Conservation (phyloP, 2,888 invertebrate species). For the Iphiclides podalirius region DNA sequence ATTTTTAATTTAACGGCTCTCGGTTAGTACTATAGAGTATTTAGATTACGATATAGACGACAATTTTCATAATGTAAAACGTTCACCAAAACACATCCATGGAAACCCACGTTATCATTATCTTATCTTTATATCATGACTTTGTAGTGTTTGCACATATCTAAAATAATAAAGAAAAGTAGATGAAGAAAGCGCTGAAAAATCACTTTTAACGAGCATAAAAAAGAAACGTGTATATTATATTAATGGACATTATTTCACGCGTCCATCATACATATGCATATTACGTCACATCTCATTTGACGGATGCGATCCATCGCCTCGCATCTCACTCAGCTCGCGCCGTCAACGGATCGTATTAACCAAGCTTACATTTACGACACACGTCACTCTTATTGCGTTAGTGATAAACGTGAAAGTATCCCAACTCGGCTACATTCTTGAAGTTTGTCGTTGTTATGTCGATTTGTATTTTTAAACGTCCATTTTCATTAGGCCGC, state of each 20-base stretch:
- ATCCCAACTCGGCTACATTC: background rate
- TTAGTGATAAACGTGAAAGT: conserved; percentile 10
- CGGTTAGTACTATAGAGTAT: too few relatives aligned
- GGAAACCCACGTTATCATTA: too few relatives aligned
- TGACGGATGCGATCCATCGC: conserved; percentile 28
- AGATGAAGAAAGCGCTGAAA: too few relatives aligned
- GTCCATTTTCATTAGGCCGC: conserved; percentile 26
- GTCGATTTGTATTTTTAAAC: conserved; percentile 27
- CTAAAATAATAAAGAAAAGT: too few relatives aligned
- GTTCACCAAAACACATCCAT: too few relatives aligned
- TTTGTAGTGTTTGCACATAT: too few relatives aligned
- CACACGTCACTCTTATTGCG: conserved; percentile 5
- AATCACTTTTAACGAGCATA: too few relatives aligned
- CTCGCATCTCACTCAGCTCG: conserved; percentile 24
- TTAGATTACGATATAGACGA: too few relatives aligned
- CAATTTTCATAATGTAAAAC: too few relatives aligned
- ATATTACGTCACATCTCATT: conserved; percentile 17
- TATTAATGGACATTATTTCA: conserved; percentile 11
- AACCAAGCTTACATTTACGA: conserved; percentile 16
- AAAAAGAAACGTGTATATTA: background rate
- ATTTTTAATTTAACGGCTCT: too few relatives aligned
- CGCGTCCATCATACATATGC: conserved; percentile 1
- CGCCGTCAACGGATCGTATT: conserved; percentile 24
- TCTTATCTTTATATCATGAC: too few relatives aligned
- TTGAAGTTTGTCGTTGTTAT: conserved; percentile 6